Percentiles rank a stretch among this genome's conserved stretches.
phyloP scores from a whole-genome alignment of 2,113 vertebrate species.

The Sminthopsis crassicaudata region DNA sequence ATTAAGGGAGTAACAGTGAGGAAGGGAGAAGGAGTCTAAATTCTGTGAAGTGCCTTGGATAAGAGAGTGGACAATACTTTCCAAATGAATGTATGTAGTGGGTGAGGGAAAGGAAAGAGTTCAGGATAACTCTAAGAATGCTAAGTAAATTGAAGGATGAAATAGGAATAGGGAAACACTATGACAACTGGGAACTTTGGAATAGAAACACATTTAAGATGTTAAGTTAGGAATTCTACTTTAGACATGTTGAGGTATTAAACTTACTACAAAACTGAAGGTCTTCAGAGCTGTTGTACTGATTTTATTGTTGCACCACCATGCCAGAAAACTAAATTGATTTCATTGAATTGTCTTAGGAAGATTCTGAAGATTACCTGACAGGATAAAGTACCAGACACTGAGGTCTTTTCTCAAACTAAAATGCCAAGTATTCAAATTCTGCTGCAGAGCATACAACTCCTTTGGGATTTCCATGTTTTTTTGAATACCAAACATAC shows the following conservation, averaged over 20 bases:
- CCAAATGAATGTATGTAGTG: not conserved
- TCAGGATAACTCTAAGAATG: not conserved
- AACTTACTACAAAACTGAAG: too few species aligned
- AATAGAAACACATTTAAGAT: not conserved
- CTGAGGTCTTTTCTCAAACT: too few species aligned
- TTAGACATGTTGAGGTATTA: not conserved
- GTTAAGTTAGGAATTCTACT: not conserved
- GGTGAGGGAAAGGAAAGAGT: not conserved
- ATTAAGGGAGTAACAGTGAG: not conserved
- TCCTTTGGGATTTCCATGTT: too few species aligned
- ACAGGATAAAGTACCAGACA: too few species aligned
- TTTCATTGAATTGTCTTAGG: too few species aligned
- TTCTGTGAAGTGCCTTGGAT: not conserved
- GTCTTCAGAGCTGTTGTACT: too few species aligned
- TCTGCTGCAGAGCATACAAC: too few species aligned
- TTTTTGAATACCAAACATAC: too few species aligned
- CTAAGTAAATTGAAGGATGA: not conserved
- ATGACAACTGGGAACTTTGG: not conserved
- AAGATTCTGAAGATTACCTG: too few species aligned
- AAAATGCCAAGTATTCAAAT: too few species aligned
- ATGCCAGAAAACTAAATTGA: too few species aligned
- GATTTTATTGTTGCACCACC: too few species aligned
- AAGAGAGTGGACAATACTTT: not conserved
- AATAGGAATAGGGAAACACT: not conserved
- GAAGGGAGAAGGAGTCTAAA: not conserved